Conservation (phyloP, 2,888 invertebrate species). For the Alentia gelatinosa region DNA sequence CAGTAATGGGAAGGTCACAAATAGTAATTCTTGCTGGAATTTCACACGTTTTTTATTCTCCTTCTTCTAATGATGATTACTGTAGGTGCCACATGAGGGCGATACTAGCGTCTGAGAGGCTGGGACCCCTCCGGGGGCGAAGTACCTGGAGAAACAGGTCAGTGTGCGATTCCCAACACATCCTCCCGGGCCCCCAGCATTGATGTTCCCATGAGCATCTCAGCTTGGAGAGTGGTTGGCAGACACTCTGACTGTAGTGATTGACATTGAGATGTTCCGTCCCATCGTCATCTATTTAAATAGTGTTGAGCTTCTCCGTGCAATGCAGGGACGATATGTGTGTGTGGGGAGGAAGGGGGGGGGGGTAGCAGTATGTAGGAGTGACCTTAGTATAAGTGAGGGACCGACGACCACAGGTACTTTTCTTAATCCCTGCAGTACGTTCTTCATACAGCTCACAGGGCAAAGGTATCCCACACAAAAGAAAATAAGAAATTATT, state of each 20-base stretch:
- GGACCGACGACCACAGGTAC: neutral
- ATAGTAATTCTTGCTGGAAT: too few relatives aligned
- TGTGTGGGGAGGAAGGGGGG: neutral
- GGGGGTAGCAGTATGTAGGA: too few relatives aligned
- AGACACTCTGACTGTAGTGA: neutral
- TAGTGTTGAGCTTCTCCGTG: neutral
- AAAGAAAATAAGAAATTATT: too few relatives aligned
- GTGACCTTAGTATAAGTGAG: too few relatives aligned
- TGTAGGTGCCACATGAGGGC: neutral
- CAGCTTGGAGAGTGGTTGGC: neutral
- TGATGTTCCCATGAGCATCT: neutral
- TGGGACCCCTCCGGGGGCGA: neutral
- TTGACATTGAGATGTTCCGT: neutral
- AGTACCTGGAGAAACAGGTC: constrained; percentile 3
- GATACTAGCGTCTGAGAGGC: neutral
- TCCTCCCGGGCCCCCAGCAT: neutral
- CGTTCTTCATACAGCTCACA: too few relatives aligned
- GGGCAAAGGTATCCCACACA: too few relatives aligned
- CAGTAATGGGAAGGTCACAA: too few relatives aligned
- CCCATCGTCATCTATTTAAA: neutral
- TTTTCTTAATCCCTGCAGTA: neutral
- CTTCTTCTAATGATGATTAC: too few relatives aligned
- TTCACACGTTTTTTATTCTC: too few relatives aligned
- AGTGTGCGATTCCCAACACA: neutral
- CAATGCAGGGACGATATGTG: neutral